Evolutionary conservation across 1,140 invertebrate species (phyloP).

Genomic region (Nebria ingens): DNA sequence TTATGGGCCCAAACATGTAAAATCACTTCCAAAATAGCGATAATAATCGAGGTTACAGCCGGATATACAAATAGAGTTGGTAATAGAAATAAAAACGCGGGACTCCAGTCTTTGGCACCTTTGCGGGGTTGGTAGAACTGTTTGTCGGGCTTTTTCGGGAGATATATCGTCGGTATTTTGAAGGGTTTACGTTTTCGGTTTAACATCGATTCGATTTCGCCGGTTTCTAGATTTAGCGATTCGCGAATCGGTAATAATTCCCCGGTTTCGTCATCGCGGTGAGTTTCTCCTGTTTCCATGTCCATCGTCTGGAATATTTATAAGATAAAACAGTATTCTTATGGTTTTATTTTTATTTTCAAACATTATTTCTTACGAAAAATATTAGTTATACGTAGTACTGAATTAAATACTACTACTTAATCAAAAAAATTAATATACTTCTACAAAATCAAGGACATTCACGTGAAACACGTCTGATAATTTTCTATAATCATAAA

Average conservation of each 20-base stretch:
- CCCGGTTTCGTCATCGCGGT: not conserved
- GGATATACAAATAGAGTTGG: slow-evolving; percentile 36
- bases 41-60: slow-evolving; percentile 25
- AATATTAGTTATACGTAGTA: too few species aligned
- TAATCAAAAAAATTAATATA: too few species aligned
- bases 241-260: not conserved
- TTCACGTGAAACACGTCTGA: too few species aligned
- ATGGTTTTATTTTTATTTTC: too few species aligned
- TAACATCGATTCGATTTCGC: not conserved
- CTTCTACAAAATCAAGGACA: too few species aligned
- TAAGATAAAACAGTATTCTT: too few species aligned
- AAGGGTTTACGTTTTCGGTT: not conserved
- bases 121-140: not conserved
- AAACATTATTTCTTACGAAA: too few species aligned
- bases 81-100: slow-evolving; percentile 27
- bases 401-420: too few species aligned
- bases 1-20: slow-evolving; percentile 45
- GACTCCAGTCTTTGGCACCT: slow-evolving; percentile 7
- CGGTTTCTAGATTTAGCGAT: not conserved
- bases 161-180: not conserved
- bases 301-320: not conserved
- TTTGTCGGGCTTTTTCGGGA: not conserved
- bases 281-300: not conserved
- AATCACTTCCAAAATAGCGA: slow-evolving; percentile 31
- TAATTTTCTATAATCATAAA: too few species aligned